Base-by-base conservation (phyloP, 2,113 vertebrate species). In the Ramphastos sulfuratus region DNA sequence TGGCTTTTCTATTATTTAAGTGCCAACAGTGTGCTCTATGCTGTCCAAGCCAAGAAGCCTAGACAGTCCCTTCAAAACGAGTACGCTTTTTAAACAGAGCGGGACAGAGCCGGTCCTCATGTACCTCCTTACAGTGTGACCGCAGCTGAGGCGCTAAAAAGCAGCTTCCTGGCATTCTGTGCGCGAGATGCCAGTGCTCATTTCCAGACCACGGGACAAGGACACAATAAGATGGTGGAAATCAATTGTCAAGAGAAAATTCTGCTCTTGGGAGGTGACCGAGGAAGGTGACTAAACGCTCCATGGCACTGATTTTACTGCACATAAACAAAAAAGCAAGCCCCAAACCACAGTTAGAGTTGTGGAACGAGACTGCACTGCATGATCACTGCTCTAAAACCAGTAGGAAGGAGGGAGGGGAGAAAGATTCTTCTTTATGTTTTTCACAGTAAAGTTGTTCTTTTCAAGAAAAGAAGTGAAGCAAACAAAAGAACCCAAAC, bases 21-120 rank as follows among this genome's bases (percentile, higher is more conserved):
- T 86, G 76, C 90, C 90, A 95, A 89, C 89, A 96, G 93, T 1
- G 63, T 95, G 73, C 80, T 96, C 72, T 93, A 55, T 88, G 93
- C 93, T 93, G 90, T 91, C 39, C 91, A 95, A 95, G 82, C 87
- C 82, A 94, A 92, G 93, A 94, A 93, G 82, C 82, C 82, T 78
- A 93, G 82, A 72, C 94, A 94, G 65, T 85, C 89, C 86, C 83
- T 96, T 84, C 92, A 90, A 92, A 96, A 92, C 0, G 48, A 96
- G 54, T 93, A 95, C 3, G 33, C 79, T 87, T 93, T 95, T 85
- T 95, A 86, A 91, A 78, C 48, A 92, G 88, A 93, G 72, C 0
- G 11, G 76, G 77, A 91, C 60, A 89, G 82, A 91, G 66, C 48
- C 15, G 9, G 69, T 92, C 65, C 92, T 92, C 65, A 23, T 69